phyloP scores from a whole-genome alignment of 2,113 vertebrate genomes.

The Casuarius casuarius region DNA sequence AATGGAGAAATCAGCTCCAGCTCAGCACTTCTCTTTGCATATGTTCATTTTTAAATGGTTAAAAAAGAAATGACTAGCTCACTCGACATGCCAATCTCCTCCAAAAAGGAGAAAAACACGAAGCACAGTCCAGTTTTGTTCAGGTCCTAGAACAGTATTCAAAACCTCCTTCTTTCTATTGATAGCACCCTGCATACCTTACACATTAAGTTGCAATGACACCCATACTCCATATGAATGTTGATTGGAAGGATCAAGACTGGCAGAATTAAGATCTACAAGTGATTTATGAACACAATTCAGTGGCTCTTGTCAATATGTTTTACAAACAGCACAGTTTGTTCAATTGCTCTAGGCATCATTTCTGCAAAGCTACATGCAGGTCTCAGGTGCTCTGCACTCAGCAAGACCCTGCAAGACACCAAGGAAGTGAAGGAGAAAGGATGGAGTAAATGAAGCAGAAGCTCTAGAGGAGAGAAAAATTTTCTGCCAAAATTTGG shows the following conservation, averaged over 20 bases:
- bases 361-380: background rate
- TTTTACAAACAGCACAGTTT: conserved; percentile 28
- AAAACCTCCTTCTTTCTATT: background rate
- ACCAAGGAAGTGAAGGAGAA: background rate
- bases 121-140: background rate
- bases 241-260: background rate
- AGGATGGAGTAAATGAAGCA: background rate
- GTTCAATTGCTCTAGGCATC: background rate
- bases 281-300: background rate
- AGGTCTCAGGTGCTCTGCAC: background rate
- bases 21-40: background rate
- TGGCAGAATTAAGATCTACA: background rate
- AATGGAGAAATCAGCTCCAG: background rate
- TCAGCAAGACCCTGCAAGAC: background rate
- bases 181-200: background rate
- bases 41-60: background rate
- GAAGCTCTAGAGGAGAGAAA: background rate
- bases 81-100: background rate
- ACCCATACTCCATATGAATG: background rate
- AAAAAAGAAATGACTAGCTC: background rate
- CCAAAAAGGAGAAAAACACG: background rate
- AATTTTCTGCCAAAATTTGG: background rate
- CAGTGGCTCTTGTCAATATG: background rate
- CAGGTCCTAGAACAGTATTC: background rate
- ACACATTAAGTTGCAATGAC: background rate